Conservation (phyloP, 1,140 invertebrate species). For the Zaprionus davidi region DNA sequence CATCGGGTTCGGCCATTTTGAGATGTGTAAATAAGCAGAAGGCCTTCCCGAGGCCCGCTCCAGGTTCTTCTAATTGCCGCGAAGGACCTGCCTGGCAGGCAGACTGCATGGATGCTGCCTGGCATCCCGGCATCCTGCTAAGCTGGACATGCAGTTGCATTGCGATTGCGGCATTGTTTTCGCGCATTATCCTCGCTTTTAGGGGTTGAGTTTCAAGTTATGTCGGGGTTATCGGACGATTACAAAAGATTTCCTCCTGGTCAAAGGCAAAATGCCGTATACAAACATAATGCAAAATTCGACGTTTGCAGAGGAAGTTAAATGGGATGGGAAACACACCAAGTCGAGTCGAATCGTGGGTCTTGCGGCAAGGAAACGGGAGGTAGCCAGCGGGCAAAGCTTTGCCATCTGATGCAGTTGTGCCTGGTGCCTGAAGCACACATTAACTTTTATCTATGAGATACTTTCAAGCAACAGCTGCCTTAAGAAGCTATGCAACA, state of each 20-base stretch:
- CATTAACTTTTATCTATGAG: slow-evolving; percentile 71
- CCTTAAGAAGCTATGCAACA: slow-evolving; percentile 22
- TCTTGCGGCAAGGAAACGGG: background rate
- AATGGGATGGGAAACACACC: background rate
- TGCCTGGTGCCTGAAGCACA: slow-evolving; percentile 1
- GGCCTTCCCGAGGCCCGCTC: background rate
- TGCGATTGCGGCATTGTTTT: slow-evolving; percentile 74
- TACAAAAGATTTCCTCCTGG: slow-evolving; percentile 79
- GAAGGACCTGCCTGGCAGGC: slow-evolving; percentile 65
- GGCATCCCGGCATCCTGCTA: slow-evolving; percentile 71
- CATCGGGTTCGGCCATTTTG: slow-evolving; percentile 67
- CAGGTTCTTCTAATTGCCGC: slow-evolving; percentile 68
- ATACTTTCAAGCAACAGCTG: slow-evolving; percentile 60
- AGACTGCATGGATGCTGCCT: slow-evolving; percentile 20
- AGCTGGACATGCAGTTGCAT: slow-evolving; percentile 78
- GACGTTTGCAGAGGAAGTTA: slow-evolving; percentile 63
- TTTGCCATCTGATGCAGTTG: slow-evolving; percentile 3
- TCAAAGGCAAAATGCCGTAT: slow-evolving; percentile 44
- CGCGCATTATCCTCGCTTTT: slow-evolving; percentile 16
- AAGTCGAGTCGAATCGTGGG: background rate
- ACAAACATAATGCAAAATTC: slow-evolving; percentile 34
- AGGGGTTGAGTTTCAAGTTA: slow-evolving; percentile 78
- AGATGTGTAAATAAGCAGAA: slow-evolving; percentile 71
- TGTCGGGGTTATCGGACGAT: slow-evolving; percentile 75
- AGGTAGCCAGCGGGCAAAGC: slow-evolving; percentile 1